phyloP scores from a whole-genome alignment of 2,888 invertebrate genomes.

The Gerris lacustris region DNA sequence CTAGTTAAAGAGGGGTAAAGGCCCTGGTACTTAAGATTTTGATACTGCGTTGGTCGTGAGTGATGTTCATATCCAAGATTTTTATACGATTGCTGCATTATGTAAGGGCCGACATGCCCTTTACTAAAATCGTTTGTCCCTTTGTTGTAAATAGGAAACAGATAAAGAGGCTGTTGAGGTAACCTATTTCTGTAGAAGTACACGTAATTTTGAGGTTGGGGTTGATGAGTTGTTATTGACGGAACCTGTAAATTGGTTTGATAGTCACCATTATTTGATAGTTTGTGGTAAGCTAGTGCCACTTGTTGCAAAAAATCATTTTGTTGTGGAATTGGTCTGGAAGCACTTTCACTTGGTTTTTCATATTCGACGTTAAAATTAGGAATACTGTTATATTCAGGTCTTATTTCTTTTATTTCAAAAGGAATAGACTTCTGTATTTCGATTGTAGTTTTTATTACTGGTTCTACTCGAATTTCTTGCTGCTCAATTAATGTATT shows the following conservation, averaged over 20 bases:
- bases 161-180: conserved; percentile 23
- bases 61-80: conserved; percentile 19
- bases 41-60: conserved; percentile 19
- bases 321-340: background rate
- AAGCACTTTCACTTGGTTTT: background rate
- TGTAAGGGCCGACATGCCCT: conserved; percentile 23
- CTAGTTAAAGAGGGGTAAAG: conserved; percentile 26
- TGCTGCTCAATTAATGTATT: conserved; percentile 26
- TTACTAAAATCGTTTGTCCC: background rate
- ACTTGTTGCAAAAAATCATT: conserved; percentile 20
- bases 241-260: background rate
- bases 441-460: conserved; percentile 37
- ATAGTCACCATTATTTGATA: conserved; percentile 16
- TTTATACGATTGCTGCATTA: conserved; percentile 24
- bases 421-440: conserved; percentile 29
- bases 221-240: background rate
- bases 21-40: conserved; percentile 17
- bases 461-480: conserved; percentile 24
- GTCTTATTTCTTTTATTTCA: conserved; percentile 23
- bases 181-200: conserved; percentile 18
- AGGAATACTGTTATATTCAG: background rate
- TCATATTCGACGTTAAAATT: background rate
- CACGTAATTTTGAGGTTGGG: background rate
- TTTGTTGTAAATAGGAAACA: conserved; percentile 10
- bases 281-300: conserved; percentile 21